Conservation (phyloP, 1,140 invertebrate species). For the Bombus breviceps region DNA sequence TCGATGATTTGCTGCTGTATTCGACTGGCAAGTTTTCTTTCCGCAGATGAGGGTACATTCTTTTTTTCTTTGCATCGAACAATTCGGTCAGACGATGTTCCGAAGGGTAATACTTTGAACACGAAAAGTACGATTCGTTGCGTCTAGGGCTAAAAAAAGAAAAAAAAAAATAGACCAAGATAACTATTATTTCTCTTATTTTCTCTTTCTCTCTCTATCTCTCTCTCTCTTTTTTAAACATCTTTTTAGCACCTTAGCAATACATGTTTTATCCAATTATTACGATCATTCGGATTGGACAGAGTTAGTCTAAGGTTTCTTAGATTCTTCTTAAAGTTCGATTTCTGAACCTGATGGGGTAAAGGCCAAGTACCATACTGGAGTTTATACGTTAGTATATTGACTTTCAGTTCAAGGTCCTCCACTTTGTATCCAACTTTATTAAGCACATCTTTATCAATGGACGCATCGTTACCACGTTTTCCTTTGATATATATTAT, state of each 20-base stretch:
- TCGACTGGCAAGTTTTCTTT: slow-evolving; percentile 36
- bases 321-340: slow-evolving; percentile 50
- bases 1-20: slow-evolving; percentile 50
- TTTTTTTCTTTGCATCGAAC: slow-evolving; percentile 53
- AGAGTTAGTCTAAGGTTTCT: slow-evolving; percentile 62
- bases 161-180: neutral
- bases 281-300: slow-evolving; percentile 59
- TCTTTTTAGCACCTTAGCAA: slow-evolving; percentile 59
- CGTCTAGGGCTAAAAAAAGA: slow-evolving; percentile 37
- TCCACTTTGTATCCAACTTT: slow-evolving; percentile 70
- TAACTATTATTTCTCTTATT: no score
- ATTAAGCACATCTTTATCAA: slow-evolving; percentile 58
- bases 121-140: slow-evolving; percentile 40
- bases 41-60: slow-evolving; percentile 17
- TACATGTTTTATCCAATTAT: slow-evolving; percentile 69
- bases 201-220: fast-evolving
- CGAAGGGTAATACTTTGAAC: slow-evolving; percentile 25
- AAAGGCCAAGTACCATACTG: slow-evolving; percentile 76
- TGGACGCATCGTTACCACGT: slow-evolving; percentile 10
- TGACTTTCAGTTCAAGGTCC: slow-evolving; percentile 75
- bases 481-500: slow-evolving; percentile 60
- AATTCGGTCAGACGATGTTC: slow-evolving; percentile 42
- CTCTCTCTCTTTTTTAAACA: no score
- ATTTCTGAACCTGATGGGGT: slow-evolving; percentile 62
- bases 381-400: slow-evolving; percentile 76